Conservation (phyloP, 2,797 vertebrate species). For the Acanthis flammea region DNA sequence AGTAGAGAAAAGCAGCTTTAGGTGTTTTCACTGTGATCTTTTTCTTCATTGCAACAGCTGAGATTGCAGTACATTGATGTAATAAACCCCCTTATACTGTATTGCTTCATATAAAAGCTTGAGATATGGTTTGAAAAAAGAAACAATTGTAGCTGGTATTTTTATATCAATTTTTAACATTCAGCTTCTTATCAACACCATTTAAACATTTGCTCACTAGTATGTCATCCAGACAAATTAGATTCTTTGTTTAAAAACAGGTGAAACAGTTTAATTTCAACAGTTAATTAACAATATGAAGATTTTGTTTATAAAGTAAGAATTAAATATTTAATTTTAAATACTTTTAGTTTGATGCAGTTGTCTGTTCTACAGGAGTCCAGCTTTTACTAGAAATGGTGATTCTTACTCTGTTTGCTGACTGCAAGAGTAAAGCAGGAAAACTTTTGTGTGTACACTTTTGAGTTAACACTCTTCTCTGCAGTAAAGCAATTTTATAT, state of each 20-base stretch:
- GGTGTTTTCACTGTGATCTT: not conserved
- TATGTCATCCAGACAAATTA: not conserved
- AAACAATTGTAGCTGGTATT: not conserved
- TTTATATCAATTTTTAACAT: not conserved
- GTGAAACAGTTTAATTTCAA: not conserved
- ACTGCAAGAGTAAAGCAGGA: not conserved
- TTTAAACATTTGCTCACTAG: not conserved
- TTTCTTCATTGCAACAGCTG: not conserved
- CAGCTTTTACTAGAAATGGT: not conserved
- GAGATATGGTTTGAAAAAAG: not conserved
- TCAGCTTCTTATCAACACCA: not conserved
- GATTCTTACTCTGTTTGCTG: not conserved
- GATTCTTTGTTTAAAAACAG: not conserved
- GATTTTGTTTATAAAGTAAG: not conserved
- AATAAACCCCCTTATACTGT: not conserved
- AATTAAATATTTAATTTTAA: not conserved
- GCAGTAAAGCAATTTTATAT: constrained; percentile 15
- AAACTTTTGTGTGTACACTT: not conserved
- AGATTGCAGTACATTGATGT: not conserved
- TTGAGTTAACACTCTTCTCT: not conserved
- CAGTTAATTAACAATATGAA: not conserved
- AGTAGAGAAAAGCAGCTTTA: not conserved
- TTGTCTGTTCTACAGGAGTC: not conserved
- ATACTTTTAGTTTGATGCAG: not conserved
- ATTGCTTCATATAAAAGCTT: not conserved